Conservation (phyloP, 1,140 invertebrate genomes). For the Artemia franciscana region DNA sequence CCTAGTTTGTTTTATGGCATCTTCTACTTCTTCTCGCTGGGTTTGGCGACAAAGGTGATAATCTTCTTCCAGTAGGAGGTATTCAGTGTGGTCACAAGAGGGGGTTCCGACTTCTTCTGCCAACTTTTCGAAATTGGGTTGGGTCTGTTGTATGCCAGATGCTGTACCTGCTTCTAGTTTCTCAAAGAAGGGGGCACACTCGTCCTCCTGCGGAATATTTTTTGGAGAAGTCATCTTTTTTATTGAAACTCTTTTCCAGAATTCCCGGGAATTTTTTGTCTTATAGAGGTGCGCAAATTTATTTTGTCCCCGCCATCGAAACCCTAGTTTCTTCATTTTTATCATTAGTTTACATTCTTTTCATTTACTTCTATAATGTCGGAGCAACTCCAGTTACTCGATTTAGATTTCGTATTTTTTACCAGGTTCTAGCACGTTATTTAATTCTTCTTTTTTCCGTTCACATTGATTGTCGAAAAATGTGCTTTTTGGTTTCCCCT, state of each 20-base stretch:
- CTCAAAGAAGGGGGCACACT: neutral
- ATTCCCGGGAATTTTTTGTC: neutral
- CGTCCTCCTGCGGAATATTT: neutral
- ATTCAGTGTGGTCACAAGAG: neutral
- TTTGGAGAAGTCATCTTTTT: neutral
- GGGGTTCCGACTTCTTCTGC: neutral
- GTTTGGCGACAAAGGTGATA: neutral
- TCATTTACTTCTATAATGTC: neutral
- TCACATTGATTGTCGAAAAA: no score
- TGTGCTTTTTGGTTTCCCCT: no score
- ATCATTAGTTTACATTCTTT: neutral
- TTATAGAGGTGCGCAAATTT: neutral
- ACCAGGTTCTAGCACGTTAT: no score
- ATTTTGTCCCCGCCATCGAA: neutral
- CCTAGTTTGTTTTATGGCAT: neutral
- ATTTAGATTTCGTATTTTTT: neutral
- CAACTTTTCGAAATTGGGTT: neutral
- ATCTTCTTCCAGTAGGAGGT: neutral
- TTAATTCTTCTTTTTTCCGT: no score
- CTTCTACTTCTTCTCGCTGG: neutral
- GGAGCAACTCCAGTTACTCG: neutral
- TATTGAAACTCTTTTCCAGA: neutral
- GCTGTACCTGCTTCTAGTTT: neutral
- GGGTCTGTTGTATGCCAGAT: neutral
- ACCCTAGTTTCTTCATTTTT: neutral